These are phyloP conservation scores for Mythimna ferrago DNA, from an alignment of 2,888 invertebrate species.

Conservation along the genomic window DNA sequence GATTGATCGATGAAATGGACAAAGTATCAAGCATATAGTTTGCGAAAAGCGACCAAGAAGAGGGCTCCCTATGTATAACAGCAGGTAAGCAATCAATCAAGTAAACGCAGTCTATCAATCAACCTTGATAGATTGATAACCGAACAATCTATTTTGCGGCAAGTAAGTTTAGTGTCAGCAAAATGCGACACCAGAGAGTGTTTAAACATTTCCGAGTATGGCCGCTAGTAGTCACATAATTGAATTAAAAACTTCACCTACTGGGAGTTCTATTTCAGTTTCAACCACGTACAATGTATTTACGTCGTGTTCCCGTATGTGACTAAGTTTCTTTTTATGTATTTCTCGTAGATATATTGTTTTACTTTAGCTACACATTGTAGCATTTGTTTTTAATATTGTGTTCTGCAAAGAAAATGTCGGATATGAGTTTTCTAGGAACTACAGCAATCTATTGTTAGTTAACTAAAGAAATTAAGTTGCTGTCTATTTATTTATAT, in stretches of 20 bases:
- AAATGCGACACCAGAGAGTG: conserved; percentile 23
- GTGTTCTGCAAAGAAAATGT: neutral
- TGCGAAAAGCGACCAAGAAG: neutral
- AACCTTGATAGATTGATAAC: conserved; percentile 33
- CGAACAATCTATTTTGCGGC: conserved; percentile 12
- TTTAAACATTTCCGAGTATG: conserved; percentile 38
- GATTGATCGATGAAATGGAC: neutral
- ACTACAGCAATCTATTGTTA: neutral
- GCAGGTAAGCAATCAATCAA: conserved; percentile 33
- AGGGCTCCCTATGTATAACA: neutral
- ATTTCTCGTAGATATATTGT: conserved; percentile 3
- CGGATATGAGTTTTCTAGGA: neutral
- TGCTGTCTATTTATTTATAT: neutral
- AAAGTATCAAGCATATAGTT: neutral
- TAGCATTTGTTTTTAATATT: conserved; percentile 1
- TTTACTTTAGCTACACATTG: conserved; percentile 1
- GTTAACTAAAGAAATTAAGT: neutral
- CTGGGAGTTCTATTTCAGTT: conserved; percentile 46
- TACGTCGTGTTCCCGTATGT: conserved; percentile 36
- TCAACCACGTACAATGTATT: conserved; percentile 45
- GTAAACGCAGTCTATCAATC: conserved; percentile 26
- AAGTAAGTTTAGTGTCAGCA: conserved; percentile 24
- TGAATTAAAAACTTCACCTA: conserved; percentile 52
- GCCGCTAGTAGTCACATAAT: conserved; percentile 39
- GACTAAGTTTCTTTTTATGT: conserved; percentile 36